Evolutionary conservation across 2,113 vertebrate genomes (phyloP).

Genomic region (Polypterus senegalus): DNA sequence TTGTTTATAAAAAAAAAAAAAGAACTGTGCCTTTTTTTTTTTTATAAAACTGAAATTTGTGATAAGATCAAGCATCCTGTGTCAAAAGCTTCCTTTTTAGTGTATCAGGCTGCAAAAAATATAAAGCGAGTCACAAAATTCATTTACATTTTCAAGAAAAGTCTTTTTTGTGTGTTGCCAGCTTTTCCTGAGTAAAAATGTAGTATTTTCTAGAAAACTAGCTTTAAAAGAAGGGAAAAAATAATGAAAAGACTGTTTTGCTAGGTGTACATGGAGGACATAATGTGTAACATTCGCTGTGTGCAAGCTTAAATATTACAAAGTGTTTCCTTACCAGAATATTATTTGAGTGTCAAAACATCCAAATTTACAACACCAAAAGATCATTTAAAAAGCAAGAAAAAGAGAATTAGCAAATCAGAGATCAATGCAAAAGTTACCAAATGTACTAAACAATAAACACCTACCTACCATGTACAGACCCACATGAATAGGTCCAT

Average conservation of each 20-base stretch:
- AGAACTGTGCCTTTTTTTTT: slow-evolving; percentile 53
- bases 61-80: slow-evolving; percentile 51
- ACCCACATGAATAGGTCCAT: too few relatives aligned
- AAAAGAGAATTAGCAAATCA: too few relatives aligned
- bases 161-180: slow-evolving; percentile 73
- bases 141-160: slow-evolving; percentile 85
- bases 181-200: slow-evolving; percentile 81
- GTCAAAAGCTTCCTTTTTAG: slow-evolving; percentile 32
- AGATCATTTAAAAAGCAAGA: too few relatives aligned
- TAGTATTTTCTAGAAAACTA: slow-evolving; percentile 84
- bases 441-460: too few relatives aligned
- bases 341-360: too few relatives aligned
- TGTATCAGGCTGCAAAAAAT: slow-evolving; percentile 37
- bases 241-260: slow-evolving; percentile 25
- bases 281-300: too few relatives aligned
- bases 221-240: slow-evolving; percentile 50
- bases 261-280: too few relatives aligned
- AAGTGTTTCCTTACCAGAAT: too few relatives aligned
- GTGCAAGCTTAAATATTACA: too few relatives aligned
- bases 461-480: too few relatives aligned
- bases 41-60: slow-evolving; percentile 56
- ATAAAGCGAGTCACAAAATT: slow-evolving; percentile 59
- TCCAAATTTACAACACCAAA: too few relatives aligned
- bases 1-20: slow-evolving; percentile 49
- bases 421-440: too few relatives aligned